Conservation (phyloP, 2,888 invertebrate species). For the Nezara viridula region DNA sequence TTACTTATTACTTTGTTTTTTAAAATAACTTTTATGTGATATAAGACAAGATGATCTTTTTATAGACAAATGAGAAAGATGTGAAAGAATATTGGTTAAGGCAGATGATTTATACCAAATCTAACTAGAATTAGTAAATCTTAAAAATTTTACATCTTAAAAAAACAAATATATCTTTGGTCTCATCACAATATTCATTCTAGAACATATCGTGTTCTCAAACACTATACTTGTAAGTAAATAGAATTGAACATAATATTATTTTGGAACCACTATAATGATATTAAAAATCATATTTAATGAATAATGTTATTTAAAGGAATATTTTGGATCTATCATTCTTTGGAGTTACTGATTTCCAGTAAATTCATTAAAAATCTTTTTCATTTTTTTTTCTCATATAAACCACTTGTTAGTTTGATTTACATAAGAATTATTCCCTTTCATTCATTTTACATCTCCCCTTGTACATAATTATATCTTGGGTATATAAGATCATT, state of each 20-base stretch:
- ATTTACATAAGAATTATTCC: background rate
- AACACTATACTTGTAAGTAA: background rate
- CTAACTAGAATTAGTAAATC: background rate
- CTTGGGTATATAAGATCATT: background rate
- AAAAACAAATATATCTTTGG: background rate
- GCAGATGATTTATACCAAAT: background rate
- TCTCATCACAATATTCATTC: background rate
- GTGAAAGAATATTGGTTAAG: background rate
- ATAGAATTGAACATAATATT: background rate
- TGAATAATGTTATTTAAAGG: background rate
- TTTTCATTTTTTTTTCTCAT: background rate
- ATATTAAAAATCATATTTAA: background rate
- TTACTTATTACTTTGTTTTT: no score
- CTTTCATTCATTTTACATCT: background rate
- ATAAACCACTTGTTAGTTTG: background rate
- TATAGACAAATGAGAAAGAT: background rate
- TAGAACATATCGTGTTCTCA: background rate
- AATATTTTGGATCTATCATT: background rate
- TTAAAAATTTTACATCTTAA: background rate
- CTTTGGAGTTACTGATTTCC: background rate
- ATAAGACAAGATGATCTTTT: background rate
- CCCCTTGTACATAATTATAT: background rate
- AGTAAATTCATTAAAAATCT: background rate
- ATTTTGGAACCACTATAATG: background rate
- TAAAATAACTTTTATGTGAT: no score